These are phyloP conservation scores for Lasioglossum albipes DNA, from an alignment of 1,140 invertebrate genomes.

Conservation along the genomic window DNA sequence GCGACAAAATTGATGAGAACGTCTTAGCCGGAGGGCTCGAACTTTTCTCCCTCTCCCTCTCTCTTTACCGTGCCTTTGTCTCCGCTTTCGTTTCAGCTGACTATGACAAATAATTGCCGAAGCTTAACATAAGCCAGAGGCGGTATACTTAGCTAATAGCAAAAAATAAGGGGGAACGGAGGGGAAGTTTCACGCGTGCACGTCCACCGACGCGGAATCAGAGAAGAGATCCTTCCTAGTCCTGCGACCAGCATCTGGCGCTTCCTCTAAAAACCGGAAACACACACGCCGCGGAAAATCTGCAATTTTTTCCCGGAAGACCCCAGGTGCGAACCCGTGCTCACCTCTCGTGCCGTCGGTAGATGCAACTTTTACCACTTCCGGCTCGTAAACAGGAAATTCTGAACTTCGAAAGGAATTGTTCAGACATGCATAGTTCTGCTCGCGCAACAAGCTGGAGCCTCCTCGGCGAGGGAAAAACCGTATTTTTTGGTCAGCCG, in stretches of 20 bases:
- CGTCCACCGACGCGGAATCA: not conserved
- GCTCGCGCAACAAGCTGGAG: no score
- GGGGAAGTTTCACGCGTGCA: constrained; percentile 20
- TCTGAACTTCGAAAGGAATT: no score
- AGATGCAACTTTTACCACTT: not conserved
- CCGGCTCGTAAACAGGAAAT: no score
- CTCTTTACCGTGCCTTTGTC: constrained; percentile 1
- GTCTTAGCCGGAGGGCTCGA: constrained; percentile 24
- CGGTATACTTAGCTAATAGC: constrained; percentile 77
- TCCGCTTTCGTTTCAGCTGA: constrained; percentile 60
- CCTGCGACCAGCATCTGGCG: not conserved
- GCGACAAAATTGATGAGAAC: constrained; percentile 44
- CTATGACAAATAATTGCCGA: constrained; percentile 77
- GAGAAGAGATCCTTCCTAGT: not conserved
- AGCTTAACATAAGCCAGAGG: constrained; percentile 77
- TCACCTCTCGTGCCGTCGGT: not conserved
- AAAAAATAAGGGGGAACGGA: constrained; percentile 63
- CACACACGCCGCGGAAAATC: not conserved
- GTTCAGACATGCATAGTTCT: no score
- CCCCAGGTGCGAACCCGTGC: not conserved
- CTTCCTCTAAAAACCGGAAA: not conserved
- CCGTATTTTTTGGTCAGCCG: not conserved
- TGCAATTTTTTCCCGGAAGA: not conserved
- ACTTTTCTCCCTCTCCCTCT: not conserved
- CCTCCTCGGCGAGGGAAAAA: no score